These are phyloP conservation scores for Propithecus deckenii DNA, from an alignment of 2,797 vertebrate species.

Conservation along the genomic window DNA sequence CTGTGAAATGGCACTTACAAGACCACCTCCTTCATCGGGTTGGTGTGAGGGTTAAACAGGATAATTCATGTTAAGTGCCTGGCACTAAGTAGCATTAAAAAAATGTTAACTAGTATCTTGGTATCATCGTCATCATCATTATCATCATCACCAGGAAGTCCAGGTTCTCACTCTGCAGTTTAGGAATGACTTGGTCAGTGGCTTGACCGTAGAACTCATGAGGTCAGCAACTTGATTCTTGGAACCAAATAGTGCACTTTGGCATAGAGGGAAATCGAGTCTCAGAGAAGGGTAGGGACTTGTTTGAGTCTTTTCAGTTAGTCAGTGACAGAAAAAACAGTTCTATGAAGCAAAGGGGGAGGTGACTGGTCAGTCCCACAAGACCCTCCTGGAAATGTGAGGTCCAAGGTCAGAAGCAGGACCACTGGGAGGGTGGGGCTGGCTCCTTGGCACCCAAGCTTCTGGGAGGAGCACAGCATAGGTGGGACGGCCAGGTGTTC, in stretches of 20 bases:
- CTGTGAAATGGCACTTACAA: neutral
- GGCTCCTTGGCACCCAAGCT: neutral
- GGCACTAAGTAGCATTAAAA: neutral
- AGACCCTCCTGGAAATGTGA: neutral
- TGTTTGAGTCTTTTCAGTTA: neutral
- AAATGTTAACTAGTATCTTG: neutral
- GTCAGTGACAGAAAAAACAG: neutral
- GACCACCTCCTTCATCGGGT: neutral
- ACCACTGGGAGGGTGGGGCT: neutral
- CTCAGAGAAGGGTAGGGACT: neutral
- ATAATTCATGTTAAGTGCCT: accelerated
- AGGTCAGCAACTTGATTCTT: neutral
- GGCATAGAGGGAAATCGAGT: neutral
- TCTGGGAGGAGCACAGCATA: neutral
- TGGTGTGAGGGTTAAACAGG: neutral
- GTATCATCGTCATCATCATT: too few relatives aligned
- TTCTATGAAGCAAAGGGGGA: neutral
- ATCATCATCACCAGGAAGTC: neutral
- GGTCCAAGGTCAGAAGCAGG: neutral
- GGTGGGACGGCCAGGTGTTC: neutral
- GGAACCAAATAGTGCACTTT: neutral
- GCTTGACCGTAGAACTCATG: neutral
- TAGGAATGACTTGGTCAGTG: neutral
- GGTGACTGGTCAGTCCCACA: neutral
- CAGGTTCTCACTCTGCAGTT: neutral